A percentile compares a stretch with the other conserved stretches of the same genome.
Evolutionary conservation across 1,140 invertebrate genomes (phyloP).

Genomic region (Polypedilum pembai): DNA sequence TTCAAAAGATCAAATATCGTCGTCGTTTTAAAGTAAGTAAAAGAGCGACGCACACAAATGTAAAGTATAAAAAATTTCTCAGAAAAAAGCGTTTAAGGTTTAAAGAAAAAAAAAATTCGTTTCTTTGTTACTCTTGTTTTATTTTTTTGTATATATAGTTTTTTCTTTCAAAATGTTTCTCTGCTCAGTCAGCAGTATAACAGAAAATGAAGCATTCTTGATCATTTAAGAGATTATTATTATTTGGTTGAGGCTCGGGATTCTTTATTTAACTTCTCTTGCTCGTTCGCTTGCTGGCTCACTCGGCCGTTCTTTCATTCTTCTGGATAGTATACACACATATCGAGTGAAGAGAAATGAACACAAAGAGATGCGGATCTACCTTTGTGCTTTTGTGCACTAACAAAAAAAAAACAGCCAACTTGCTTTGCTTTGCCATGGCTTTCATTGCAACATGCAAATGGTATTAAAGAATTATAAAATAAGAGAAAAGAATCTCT

Average conservation of each 20-base stretch:
- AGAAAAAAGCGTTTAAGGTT: conserved; percentile 9
- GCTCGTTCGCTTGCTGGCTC: background rate
- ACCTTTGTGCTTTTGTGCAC: conserved; percentile 16
- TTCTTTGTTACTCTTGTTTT: conserved; percentile 18
- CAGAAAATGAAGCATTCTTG: conserved; percentile 23
- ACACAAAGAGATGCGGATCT: conserved; percentile 16
- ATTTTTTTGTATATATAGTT: background rate
- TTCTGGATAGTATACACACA: too few relatives aligned
- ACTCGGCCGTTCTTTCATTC: too few relatives aligned
- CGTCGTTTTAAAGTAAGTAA: background rate
- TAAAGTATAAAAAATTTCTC: conserved; percentile 21
- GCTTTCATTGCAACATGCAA: conserved; percentile 10
- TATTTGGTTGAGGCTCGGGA: conserved; percentile 10
- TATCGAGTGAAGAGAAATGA: background rate
- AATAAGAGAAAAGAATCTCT: background rate
- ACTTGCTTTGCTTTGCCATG: background rate
- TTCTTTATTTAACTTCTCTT: background rate
- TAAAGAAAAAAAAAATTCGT: conserved; percentile 12
- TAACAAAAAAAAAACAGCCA: background rate
- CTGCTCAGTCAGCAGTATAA: conserved; percentile 21
- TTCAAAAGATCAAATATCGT: conserved; percentile 26
- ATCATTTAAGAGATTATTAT: conserved; percentile 19
- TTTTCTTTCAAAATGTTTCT: conserved; percentile 7
- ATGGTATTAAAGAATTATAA: conserved; percentile 19
- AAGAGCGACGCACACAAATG: conserved; percentile 16